Percentiles rank a stretch among this genome's conserved stretches.
These are phyloP conservation scores for Lophius piscatorius DNA, from an alignment of 2,113 vertebrate genomes.

Conservation along the genomic window DNA sequence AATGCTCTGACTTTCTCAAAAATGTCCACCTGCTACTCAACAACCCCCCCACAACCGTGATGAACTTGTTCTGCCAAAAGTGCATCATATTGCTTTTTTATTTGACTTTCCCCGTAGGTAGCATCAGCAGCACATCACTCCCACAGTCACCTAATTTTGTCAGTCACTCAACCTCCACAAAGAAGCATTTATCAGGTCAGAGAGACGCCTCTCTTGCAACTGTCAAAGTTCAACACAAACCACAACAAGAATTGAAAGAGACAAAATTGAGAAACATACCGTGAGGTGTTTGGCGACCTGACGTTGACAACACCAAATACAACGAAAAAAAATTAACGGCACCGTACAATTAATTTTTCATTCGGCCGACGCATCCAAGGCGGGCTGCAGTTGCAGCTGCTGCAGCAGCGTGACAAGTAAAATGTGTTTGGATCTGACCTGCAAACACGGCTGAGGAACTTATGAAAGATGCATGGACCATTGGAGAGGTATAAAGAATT, in stretches of 20 bases:
- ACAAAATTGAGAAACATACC: conserved; percentile 2
- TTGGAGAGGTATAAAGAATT: conserved; percentile 85
- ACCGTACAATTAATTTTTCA: conserved; percentile 74
- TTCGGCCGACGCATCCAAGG: conserved; percentile 67
- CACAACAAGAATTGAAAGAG: neutral
- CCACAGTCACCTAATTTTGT: conserved; percentile 72
- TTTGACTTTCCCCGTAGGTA: conserved; percentile 47
- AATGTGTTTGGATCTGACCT: conserved; percentile 79
- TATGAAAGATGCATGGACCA: conserved; percentile 82
- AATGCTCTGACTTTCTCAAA: too few relatives aligned
- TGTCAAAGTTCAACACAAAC: conserved; percentile 55
- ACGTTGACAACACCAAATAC: conserved; percentile 47
- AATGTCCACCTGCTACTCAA: too few relatives aligned
- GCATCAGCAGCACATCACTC: conserved; percentile 48
- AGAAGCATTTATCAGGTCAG: conserved; percentile 66
- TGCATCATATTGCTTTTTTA: conserved; percentile 43
- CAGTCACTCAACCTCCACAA: conserved; percentile 62
- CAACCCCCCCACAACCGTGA: too few relatives aligned
- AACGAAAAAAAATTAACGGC: conserved; percentile 45
- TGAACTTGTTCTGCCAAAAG: conserved; percentile 40
- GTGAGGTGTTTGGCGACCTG: conserved; percentile 33
- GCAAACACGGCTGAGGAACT: conserved; percentile 73
- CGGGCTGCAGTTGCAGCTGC: conserved; percentile 45
- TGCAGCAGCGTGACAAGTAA: conserved; percentile 73
- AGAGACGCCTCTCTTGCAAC: conserved; percentile 52